A percentile compares a stretch with the other conserved stretches of the same genome.
These are phyloP conservation scores for Bambusicola thoracicus DNA, from an alignment of 2,113 vertebrate genomes.

Conservation along the genomic window DNA sequence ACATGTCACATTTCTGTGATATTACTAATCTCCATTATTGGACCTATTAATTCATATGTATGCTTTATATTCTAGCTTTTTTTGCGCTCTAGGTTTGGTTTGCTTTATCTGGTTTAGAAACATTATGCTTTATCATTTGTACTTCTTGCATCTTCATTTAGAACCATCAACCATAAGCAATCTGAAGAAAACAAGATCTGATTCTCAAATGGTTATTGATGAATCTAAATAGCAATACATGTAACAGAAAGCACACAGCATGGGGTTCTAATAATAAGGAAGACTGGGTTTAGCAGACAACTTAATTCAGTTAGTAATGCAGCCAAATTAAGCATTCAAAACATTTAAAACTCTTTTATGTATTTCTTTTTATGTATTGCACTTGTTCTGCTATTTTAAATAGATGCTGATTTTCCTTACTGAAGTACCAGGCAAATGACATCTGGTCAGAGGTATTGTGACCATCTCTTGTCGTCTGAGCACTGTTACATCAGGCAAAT, in stretches of 20 bases:
- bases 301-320: background rate
- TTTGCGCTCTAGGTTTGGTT: background rate
- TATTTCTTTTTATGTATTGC: background rate
- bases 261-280: background rate
- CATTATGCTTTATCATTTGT: background rate
- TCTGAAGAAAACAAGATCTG: background rate
- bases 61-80: background rate
- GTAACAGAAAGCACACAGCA: background rate
- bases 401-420: background rate
- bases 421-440: background rate
- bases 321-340: background rate
- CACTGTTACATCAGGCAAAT: background rate
- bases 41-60: background rate
- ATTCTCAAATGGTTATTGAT: background rate
- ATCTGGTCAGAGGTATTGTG: background rate
- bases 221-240: background rate
- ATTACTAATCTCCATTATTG: background rate
- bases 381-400: background rate
- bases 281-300: background rate
- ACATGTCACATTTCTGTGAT: background rate
- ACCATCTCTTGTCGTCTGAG: background rate
- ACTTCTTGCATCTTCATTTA: background rate
- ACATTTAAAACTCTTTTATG: background rate
- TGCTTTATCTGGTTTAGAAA: background rate
- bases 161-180: background rate